phyloP scores from a whole-genome alignment of 2,113 vertebrate species.

The Sclerurus mexicanus region DNA sequence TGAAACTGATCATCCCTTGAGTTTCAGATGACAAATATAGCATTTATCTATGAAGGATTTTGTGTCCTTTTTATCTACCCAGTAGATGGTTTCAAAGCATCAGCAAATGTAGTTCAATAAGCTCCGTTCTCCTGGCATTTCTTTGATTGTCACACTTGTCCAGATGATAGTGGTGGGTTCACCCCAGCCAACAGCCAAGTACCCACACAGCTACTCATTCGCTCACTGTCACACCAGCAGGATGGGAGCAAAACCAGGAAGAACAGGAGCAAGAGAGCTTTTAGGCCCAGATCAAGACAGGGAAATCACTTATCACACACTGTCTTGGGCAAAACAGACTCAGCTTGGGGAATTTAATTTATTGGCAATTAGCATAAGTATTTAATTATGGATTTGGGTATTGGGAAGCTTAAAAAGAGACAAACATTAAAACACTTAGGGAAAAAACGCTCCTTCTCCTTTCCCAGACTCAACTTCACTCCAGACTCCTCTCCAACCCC shows the following conservation, averaged over 20 bases:
- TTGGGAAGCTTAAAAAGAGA: background rate
- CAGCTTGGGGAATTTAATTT: background rate
- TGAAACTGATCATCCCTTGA: background rate
- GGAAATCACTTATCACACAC: background rate
- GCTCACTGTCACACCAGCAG: fast-evolving
- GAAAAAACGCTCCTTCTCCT: background rate
- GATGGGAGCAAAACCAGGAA: background rate
- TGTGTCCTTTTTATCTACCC: background rate
- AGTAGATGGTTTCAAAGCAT: background rate
- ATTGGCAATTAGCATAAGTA: background rate
- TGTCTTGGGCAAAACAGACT: background rate
- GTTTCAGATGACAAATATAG: background rate
- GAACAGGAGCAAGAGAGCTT: background rate
- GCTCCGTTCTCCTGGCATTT: background rate
- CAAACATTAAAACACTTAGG: background rate
- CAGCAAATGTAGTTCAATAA: background rate
- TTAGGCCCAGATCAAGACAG: background rate
- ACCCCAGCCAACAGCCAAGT: background rate
- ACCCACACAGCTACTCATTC: background rate
- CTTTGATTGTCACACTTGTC: background rate
- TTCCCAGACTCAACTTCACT: background rate
- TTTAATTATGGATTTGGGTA: background rate
- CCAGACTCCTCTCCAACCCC: background rate
- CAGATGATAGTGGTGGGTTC: background rate
- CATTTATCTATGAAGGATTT: background rate